These are phyloP conservation scores for Leptopilina myrica DNA, from an alignment of 2,888 invertebrate species.

Conservation along the genomic window DNA sequence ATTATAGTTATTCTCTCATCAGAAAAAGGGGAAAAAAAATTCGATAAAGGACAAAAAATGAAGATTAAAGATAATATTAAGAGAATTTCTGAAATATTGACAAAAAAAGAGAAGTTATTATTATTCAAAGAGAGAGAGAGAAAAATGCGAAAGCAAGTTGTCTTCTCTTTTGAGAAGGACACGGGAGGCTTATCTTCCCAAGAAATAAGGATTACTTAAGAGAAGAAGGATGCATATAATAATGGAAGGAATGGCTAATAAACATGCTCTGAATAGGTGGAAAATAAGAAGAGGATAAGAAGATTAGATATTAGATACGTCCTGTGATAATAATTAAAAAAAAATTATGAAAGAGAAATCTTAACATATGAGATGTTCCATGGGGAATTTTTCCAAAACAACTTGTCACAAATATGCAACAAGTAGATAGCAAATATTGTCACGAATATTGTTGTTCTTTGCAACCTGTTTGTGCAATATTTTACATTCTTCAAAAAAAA, in stretches of 20 bases:
- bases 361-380: neutral
- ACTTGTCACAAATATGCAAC: neutral
- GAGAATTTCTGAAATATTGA: neutral
- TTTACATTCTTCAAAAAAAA: too few species aligned
- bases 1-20: too few species aligned
- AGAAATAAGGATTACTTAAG: neutral
- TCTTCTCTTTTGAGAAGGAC: neutral
- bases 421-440: neutral
- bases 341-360: neutral
- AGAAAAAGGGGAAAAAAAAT: neutral
- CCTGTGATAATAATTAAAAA: slow-evolving; percentile 16
- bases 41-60: neutral
- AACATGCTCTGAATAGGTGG: slow-evolving; percentile 7
- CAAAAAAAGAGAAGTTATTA: neutral
- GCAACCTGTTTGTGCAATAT: neutral
- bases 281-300: neutral
- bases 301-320: slow-evolving; percentile 16
- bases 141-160: neutral
- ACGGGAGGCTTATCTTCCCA: neutral
- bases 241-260: slow-evolving; percentile 10
- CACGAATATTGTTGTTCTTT: neutral
- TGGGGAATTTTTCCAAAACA: neutral
- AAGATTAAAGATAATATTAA: neutral
- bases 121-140: too few species aligned
- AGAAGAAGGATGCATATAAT: slow-evolving; percentile 12